Percentiles rank a stretch among this genome's conserved stretches.
These are phyloP conservation scores for Listrodromus nycthemerus DNA, from an alignment of 2,888 invertebrate species.

Conservation along the genomic window DNA sequence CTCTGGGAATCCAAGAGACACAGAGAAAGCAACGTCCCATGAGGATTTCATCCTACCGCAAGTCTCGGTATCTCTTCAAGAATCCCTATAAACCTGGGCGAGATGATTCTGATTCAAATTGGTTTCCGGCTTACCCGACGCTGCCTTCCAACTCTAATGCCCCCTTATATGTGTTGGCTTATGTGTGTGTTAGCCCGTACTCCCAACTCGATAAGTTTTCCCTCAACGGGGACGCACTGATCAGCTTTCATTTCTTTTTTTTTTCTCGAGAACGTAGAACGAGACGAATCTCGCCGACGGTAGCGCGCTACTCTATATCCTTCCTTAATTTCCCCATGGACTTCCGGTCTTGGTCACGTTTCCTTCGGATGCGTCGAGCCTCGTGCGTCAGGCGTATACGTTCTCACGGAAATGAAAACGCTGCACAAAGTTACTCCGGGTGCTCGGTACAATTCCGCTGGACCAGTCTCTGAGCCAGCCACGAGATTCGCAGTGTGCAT, in stretches of 20 bases:
- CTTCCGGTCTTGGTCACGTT: constrained; percentile 21
- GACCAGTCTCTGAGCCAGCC: no score
- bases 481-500: no score
- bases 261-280: constrained; percentile 17
- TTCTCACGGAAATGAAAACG: background rate
- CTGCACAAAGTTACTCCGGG: no score
- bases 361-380: constrained; percentile 11
- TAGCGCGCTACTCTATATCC: constrained; percentile 45
- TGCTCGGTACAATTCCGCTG: no score
- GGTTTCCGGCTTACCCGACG: constrained; percentile 27
- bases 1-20: constrained; percentile 15
- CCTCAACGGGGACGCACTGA: constrained; percentile 33
- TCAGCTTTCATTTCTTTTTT: constrained; percentile 37
- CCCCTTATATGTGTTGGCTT: no score
- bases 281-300: constrained; percentile 20
- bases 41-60: constrained; percentile 32
- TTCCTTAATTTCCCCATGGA: constrained; percentile 59
- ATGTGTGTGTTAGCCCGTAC: background rate
- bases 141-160: background rate
- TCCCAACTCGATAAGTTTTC: constrained; percentile 42
- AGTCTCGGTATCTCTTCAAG: constrained; percentile 45
- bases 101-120: constrained; percentile 59
- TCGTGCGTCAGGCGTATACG: background rate
- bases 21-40: constrained; percentile 4
- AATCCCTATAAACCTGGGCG: constrained; percentile 49